Conservation (phyloP, 2,113 vertebrate species). For the Cercocebus atys region DNA sequence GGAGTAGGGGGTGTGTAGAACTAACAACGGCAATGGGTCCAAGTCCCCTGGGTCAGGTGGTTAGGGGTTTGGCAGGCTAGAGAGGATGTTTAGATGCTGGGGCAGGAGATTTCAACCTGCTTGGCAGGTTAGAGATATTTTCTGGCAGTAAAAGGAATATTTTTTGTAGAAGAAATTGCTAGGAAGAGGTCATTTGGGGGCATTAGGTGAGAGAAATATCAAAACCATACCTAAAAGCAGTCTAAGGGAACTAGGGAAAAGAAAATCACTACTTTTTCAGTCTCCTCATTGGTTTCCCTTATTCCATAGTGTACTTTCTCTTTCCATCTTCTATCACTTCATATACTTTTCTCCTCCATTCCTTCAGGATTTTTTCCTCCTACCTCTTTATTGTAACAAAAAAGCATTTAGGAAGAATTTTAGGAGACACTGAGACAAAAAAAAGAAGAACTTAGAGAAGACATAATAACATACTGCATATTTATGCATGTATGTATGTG, state of each 20-base stretch:
- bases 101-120: background rate
- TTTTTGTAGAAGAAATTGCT: conserved; percentile 1
- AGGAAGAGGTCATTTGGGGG: background rate
- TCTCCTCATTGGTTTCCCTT: background rate
- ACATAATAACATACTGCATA: conserved; percentile 11
- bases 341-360: background rate
- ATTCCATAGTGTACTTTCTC: background rate
- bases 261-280: background rate
- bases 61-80: background rate
- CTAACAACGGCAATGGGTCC: background rate
- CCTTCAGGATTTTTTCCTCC: background rate
- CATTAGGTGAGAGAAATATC: background rate
- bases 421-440: background rate
- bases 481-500: no score
- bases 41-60: background rate
- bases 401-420: conserved; percentile 31
- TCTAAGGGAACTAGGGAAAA: background rate
- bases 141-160: background rate
- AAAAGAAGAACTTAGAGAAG: background rate
- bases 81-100: background rate
- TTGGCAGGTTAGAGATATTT: background rate
- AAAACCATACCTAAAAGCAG: background rate
- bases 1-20: rapidly evolving
- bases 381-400: conserved; percentile 35
- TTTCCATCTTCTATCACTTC: background rate